phyloP scores from a whole-genome alignment of 2,888 invertebrate genomes.

The Parochlus steinenii region DNA sequence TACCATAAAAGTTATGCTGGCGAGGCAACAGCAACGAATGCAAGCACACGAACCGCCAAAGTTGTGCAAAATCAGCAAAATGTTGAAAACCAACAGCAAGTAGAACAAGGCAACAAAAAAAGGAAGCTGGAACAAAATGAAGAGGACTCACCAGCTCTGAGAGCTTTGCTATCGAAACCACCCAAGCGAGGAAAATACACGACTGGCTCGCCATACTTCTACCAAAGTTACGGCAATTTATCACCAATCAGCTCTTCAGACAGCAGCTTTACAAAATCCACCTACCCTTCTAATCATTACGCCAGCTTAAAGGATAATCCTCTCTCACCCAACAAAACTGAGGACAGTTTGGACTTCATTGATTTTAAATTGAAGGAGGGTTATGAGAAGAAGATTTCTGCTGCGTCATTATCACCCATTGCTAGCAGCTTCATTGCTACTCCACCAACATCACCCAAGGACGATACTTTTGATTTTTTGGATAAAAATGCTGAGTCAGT shows the following conservation, averaged over 20 bases:
- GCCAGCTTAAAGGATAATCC: constrained; percentile 17
- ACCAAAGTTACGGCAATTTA: constrained; percentile 16
- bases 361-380: constrained; percentile 19
- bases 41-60: background rate
- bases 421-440: constrained; percentile 16
- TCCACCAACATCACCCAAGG: constrained; percentile 27
- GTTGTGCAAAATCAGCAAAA: background rate
- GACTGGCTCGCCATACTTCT: constrained; percentile 25
- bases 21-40: background rate
- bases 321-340: constrained; percentile 23
- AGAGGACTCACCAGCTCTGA: constrained; percentile 38
- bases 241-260: constrained; percentile 9
- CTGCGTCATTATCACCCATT: constrained; percentile 1
- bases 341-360: constrained; percentile 20
- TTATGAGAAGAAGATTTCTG: constrained; percentile 6
- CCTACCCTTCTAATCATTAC: background rate
- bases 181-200: constrained; percentile 25
- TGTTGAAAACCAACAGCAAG: background rate
- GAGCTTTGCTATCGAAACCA: constrained; percentile 37
- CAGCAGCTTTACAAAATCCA: background rate
- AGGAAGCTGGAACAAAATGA: constrained; percentile 3
- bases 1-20: too few species aligned
- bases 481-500: constrained; percentile 5
- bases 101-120: constrained; percentile 5
- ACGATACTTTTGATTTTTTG: too few species aligned